Evolutionary conservation across 2,113 vertebrate genomes (phyloP).

Genomic region (Oxyura jamaicensis): DNA sequence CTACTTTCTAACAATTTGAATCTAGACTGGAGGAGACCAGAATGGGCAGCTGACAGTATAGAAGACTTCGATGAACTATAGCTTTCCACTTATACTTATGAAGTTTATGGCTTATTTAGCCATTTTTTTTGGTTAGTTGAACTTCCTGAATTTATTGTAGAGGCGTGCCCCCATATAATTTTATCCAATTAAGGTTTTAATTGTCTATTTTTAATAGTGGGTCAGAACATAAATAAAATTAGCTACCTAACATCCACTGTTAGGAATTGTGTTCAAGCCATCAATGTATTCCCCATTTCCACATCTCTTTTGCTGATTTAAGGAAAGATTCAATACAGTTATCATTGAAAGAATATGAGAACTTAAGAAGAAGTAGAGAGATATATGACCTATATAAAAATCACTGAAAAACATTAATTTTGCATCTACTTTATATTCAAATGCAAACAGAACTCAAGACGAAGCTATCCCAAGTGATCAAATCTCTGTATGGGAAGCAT

Average conservation of each 20-base stretch:
- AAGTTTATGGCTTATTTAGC: not conserved
- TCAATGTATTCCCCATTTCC: not conserved
- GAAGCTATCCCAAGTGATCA: not conserved
- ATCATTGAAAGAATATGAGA: not conserved
- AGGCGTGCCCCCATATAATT: not conserved
- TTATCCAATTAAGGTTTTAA: not conserved
- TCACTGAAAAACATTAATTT: not conserved
- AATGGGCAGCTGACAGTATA: not conserved
- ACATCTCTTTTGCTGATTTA: not conserved
- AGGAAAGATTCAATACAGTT: not conserved
- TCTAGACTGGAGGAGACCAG: not conserved
- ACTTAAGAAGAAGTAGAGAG: not conserved
- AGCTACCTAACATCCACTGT: not conserved
- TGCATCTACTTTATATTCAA: not conserved
- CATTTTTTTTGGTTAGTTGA: not conserved
- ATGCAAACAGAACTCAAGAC: not conserved
- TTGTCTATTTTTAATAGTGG: not conserved
- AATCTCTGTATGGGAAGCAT: not conserved
- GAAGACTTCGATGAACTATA: not conserved
- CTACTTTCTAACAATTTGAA: not conserved
- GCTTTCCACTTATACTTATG: not conserved
- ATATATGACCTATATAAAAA: not conserved
- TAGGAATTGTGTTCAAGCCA: not conserved
- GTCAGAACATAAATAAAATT: not conserved
- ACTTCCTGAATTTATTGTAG: not conserved